Conservation (phyloP, 1,140 invertebrate species). For the Caenorhabditis inopinata region DNA sequence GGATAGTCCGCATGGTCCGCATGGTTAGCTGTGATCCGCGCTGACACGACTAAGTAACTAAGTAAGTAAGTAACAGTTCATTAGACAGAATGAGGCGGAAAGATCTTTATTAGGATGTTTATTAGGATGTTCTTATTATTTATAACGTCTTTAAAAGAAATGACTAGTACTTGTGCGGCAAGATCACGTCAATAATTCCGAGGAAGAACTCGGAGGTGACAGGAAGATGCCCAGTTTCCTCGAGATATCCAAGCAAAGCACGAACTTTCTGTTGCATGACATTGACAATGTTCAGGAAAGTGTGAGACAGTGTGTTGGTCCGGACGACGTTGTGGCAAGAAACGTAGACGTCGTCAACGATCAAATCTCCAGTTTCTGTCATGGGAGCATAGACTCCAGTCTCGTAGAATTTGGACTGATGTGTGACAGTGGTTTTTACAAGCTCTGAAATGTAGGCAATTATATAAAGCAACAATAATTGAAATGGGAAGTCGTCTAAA, state of each 20-base stretch:
- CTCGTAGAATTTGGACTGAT: conserved; percentile 41
- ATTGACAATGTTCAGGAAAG: conserved; percentile 44
- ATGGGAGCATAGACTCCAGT: conserved; percentile 55
- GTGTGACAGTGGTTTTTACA: background rate
- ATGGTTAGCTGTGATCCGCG: no score
- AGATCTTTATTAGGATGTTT: conserved; percentile 5
- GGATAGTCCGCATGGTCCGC: no score
- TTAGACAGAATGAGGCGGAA: no score
- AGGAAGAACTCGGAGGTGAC: conserved; percentile 39
- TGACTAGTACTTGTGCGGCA: conserved; percentile 36
- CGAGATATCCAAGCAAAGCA: background rate
- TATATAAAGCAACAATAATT: background rate
- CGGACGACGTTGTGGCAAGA: conserved; percentile 57
- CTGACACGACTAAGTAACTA: no score
- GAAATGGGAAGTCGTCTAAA: no score
- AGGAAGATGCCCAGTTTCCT: conserved; percentile 39
- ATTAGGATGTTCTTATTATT: conserved; percentile 10
- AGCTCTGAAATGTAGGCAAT: background rate
- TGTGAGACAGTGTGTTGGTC: conserved; percentile 45
- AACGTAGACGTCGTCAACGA: conserved; percentile 55
- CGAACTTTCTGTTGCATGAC: conserved; percentile 31
- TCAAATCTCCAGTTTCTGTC: conserved; percentile 53
- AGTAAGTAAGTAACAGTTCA: no score
- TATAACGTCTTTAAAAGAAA: background rate
- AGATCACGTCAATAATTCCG: conserved; percentile 27